Evolutionary conservation across 1,140 invertebrate genomes (phyloP), one percentile per base, ranked within the genome.

Genomic region (Leguminivora glycinivorella): DNA sequence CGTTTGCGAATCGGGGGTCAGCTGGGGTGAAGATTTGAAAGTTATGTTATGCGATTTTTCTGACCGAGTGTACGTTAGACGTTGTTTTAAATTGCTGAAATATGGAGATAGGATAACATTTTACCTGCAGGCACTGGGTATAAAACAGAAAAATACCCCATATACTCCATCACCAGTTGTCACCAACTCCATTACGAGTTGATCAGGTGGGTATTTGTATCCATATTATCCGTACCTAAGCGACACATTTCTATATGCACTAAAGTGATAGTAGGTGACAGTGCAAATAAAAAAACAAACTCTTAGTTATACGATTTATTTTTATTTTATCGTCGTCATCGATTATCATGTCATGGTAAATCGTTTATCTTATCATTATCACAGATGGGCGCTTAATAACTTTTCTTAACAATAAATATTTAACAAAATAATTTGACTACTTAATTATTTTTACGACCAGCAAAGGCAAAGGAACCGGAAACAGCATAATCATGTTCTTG

Each of bases 401-500:
- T 5, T 52, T 52, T 22, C n/a, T 10, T 31, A 31, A 6, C n/a
- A 29, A 63, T 31, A 31, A 34, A 31, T 63, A 31, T 63, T 31
- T 29, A 60, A 14, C 14, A 63, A 31, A 31, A 2, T 10, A 52
- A 63, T 14, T 63, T 31, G n/a, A 5, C 14, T 63, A 72, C 47
- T 26, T 38, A 69, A 47, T 52, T 43, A 68, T 68, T 70, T 68
- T 70, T 70, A 6, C 72, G 66, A 31, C 72, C 72, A 29, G 68
- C 69, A 17, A 47, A 34, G 3, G 72, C 68, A 58, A 68, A 73
- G 14, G 68, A 47, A 22, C 69, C 72, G 19, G 72, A 69, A 19
- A 47, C 24, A 5, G 72, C 69, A 14, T 67, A 73, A 31, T 56
- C 34, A 12, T 70, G 31, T 25, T 58, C 69, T 17, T 67, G 60